Base-by-base conservation (phyloP, 2,113 vertebrate genomes). In the Amia ocellicauda region DNA sequence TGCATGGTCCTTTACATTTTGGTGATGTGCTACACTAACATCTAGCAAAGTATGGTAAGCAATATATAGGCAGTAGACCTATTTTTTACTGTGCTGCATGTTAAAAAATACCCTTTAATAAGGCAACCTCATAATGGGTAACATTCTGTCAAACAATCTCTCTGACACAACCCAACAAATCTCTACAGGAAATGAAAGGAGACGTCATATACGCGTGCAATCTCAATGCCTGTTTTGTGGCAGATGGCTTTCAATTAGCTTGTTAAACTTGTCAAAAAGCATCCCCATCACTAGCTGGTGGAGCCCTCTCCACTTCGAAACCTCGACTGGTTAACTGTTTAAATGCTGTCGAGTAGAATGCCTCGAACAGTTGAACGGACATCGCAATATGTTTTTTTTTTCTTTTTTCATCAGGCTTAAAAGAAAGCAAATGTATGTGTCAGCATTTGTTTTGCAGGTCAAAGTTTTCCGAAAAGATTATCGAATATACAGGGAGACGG, bases 231-330 rank as follows among this genome's bases (percentile, higher is more conserved):
- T 3, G 51, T 54, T 54, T 24, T 54, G 22, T 54, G 51, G 51
- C 51, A 54, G 51, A 54, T 22, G 20, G 20, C 51, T 54, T 54
- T 58, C 57, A 58, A 41, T 36, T 40, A 58, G 57, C 57, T 58
- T 58, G 57, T 58, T 63, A 50, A 41, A 31, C n/a, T 23, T 40
- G 49, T 51, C 50, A 52, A 36, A 50, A 16, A 16, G 45, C 28
- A 63, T 29, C n/a, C 28, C 26, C 20, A 49, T 63, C 49, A 41
- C 13, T 28, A 50, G 24, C 50, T 40, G 47, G 29, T 54, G 49
- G 49, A 63, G 49, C 29, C 50, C 29, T 40, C 57, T 58, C 57
- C 57, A 58, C 29, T 58, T 58, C 31, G 19, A 26, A 28, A 43
- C 50, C 14, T 40, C 24, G 7, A 43, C 24, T 50, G 43, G 11